Conservation (phyloP, 2,888 invertebrate genomes). For the Macrosoma leucophasiata region DNA sequence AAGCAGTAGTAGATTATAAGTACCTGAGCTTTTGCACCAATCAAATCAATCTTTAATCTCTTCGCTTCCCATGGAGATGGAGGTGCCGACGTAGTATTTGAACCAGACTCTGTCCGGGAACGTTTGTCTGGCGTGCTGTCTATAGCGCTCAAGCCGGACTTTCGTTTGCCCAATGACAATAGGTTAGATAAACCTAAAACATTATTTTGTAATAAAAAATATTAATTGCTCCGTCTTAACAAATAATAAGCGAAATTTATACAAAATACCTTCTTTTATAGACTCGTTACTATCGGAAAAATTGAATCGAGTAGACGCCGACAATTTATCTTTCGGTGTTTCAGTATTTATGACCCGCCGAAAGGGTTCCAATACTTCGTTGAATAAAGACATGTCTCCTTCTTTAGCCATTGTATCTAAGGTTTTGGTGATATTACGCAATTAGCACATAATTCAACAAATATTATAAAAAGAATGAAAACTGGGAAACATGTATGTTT, state of each 20-base stretch:
- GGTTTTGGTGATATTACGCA: too few relatives aligned
- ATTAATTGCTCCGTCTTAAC: neutral
- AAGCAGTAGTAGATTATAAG: neutral
- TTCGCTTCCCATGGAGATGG: conserved; percentile 81
- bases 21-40: conserved; percentile 77
- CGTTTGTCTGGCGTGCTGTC: conserved; percentile 58
- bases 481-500: too few relatives aligned
- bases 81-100: conserved; percentile 36
- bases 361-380: conserved; percentile 66
- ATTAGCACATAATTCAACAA: too few relatives aligned
- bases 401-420: conserved; percentile 71
- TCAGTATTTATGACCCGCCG: conserved; percentile 64
- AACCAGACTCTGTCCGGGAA: conserved; percentile 46
- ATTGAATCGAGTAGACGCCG: conserved; percentile 59
- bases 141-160: conserved; percentile 43
- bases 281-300: conserved; percentile 66
- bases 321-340: conserved; percentile 64
- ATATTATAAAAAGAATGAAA: too few relatives aligned
- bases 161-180: conserved; percentile 54
- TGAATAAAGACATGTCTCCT: conserved; percentile 62
- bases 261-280: conserved; percentile 52
- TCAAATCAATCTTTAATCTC: conserved; percentile 78
- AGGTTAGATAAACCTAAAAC: conserved; percentile 49
- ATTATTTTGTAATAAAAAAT: conserved; percentile 4
- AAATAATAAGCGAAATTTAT: neutral